Evolutionary conservation across 2,888 invertebrate genomes (phyloP), one percentile per base, ranked within the genome.

Genomic region (Callosobruchus maculatus): DNA sequence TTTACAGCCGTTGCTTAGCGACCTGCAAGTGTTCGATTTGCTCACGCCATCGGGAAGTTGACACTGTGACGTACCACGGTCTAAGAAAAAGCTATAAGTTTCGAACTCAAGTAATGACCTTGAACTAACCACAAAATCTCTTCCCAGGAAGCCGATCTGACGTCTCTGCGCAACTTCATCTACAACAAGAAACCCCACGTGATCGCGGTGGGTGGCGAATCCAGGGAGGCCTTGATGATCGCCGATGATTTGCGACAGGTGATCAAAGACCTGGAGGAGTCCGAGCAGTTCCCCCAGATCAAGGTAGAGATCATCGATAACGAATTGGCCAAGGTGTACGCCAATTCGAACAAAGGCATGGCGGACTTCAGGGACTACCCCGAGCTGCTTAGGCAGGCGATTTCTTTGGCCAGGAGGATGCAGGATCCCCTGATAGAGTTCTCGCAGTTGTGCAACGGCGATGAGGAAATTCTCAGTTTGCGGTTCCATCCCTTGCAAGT

Each of bases 341-440:
- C 97, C 75, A 97, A 96, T 84, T 97, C 97, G 22, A 94, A 95
- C 79, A 94, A 95, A 83, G 96, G 97, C 70, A 75, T 75, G 89
- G 86, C 91, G 66, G 98, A 98, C 85, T 97, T 97, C 85, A 90
- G 96, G 77, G 98, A 98, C 83, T 98, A 97, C 87, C 99, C 99
- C 0, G 92, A 93, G 70, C 88, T 97, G 20, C 88, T 99, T 0
- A 91, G 97, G 0, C 96, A 99, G 88, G 97, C 99, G 0, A 93
- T 98, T 73, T 98, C 98, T 0, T 88, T 99, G 75, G 98, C 96
- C 0, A 91, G 99, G 22, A 90, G 96, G 75, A 88, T 98, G 83
- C 97, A 99, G 87, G 99, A 99, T 88, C 99, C 99, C 0, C 88
- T 99, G 0, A 92, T 98, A 77, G 99, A 99, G 86, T 98, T 96